Conservation (phyloP, 2,888 invertebrate species). For the Bellardia bayeri region DNA sequence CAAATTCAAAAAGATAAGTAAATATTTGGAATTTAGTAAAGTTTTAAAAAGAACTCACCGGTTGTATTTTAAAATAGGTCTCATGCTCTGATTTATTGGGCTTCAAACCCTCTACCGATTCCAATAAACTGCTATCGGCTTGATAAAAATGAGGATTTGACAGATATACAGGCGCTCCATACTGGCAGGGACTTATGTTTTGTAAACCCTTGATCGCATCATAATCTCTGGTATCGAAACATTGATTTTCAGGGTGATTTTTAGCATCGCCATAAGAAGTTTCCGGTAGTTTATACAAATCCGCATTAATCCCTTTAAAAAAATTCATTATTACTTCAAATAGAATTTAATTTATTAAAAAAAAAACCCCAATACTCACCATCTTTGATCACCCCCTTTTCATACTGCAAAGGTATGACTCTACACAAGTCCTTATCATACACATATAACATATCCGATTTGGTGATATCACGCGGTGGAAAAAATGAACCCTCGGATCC, state of each 20-base stretch:
- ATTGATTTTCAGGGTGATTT: conserved; percentile 89
- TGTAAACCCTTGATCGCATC: conserved; percentile 91
- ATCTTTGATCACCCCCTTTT: conserved; percentile 88
- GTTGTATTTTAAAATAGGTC: conserved; percentile 93
- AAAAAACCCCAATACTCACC: conserved; percentile 84
- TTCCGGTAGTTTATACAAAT: conserved; percentile 89
- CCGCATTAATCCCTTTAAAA: conserved; percentile 88
- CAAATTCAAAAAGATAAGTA: not conserved
- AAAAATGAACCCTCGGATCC: conserved; percentile 94
- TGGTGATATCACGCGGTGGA: conserved; percentile 90
- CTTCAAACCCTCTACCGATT: conserved; percentile 89
- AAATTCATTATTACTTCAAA: not conserved
- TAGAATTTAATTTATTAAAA: not conserved
- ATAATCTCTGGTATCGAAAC: conserved; percentile 87
- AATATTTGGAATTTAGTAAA: not conserved
- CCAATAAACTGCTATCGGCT: conserved; percentile 88
- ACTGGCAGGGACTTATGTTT: conserved; percentile 94
- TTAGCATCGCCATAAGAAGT: conserved; percentile 89
- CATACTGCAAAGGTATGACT: conserved; percentile 90
- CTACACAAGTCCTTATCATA: conserved; percentile 95
- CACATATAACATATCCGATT: conserved; percentile 89
- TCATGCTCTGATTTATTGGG: conserved; percentile 89
- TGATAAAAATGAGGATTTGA: conserved; percentile 96
- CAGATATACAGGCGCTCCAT: conserved; percentile 93
- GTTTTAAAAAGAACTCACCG: conserved; percentile 85